Evolutionary conservation across 2,113 vertebrate species (phyloP), one percentile per base, ranked within the genome.

Genomic region (Etheostoma spectabile): DNA sequence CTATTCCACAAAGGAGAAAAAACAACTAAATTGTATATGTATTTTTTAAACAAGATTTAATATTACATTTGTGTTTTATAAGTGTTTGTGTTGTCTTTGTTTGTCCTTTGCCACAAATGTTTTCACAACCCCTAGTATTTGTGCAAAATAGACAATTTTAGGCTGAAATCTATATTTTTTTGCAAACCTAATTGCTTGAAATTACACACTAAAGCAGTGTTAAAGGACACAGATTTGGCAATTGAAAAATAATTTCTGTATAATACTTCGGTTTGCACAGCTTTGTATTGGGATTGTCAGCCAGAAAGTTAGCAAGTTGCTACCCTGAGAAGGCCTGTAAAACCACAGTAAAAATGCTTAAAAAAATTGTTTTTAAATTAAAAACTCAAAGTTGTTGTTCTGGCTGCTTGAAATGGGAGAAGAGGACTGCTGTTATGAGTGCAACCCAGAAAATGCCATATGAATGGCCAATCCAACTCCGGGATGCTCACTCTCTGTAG

Each of bases 301-400:
- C 64, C 57, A 74, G 63, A 55, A 60, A 74, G 12, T 74, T n/a
- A 24, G 62, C 65, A 75, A 77, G 38, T 51, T 81, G 78, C 12
- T 46, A 38, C 60, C n/a, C 13, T 59, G 33, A 67, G 68, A 1
- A 27, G 27, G 27, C 27, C 27, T 27, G 27, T 27, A 27, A 27
- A 27, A 27, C 27, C 27, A 27, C 27, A 27, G 27, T 27, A 27
- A 27, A 27, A 27, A 27, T 27, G 27, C 27, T 3, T 27, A 1
- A 27, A 27, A 3, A 27, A 27, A 27, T 27, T 42, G 38, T 59
- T 42, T 64, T 56, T 52, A 16, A 48, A 49, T 33, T 18, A 18
- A 62, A 45, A 73, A 78, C 57, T 63, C 21, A 0, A 53, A 56
- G 70, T 79, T 79, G 35, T 46, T 15, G 30, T 48, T 67, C 57